These are phyloP conservation scores for Hipparchia semele DNA, from an alignment of 2,888 invertebrate species.

Conservation along the genomic window DNA sequence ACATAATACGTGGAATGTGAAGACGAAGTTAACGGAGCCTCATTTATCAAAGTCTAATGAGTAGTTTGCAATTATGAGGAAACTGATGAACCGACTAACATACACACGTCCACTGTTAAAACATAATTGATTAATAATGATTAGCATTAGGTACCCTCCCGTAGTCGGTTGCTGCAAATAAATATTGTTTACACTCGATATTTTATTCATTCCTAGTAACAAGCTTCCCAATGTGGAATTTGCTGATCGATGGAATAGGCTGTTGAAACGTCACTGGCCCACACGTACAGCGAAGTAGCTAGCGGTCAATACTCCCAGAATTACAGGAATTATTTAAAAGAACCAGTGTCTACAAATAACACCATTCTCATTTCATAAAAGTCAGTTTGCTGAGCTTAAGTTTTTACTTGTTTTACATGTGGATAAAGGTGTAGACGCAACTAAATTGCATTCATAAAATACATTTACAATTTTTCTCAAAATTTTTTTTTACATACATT, in stretches of 20 bases:
- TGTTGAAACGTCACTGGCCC: constrained; percentile 35
- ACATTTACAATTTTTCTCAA: no score
- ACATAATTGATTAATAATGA: neutral
- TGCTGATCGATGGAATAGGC: constrained; percentile 36
- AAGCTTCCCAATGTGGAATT: constrained; percentile 33
- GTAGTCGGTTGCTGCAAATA: neutral
- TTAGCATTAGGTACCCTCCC: neutral
- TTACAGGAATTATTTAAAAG: constrained; percentile 39
- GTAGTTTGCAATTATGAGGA: no score
- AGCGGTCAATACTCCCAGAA: constrained; percentile 41
- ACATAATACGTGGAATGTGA: no score
- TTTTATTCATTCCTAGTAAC: constrained; percentile 28
- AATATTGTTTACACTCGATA: constrained; percentile 18
- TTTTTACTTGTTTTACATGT: no score
- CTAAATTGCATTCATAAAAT: no score
- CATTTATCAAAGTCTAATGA: no score
- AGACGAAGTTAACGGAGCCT: no score
- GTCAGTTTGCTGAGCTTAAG: neutral
- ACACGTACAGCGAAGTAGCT: constrained; percentile 35
- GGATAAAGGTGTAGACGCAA: no score
- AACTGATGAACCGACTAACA: no score
- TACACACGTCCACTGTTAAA: no score
- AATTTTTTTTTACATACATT: no score
- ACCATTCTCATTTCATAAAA: constrained; percentile 31
- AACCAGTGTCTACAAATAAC: constrained; percentile 27